A percentile compares a stretch with the other conserved stretches of the same genome.
Conservation (phyloP, 2,113 vertebrate genomes). For the Zeus faber region DNA sequence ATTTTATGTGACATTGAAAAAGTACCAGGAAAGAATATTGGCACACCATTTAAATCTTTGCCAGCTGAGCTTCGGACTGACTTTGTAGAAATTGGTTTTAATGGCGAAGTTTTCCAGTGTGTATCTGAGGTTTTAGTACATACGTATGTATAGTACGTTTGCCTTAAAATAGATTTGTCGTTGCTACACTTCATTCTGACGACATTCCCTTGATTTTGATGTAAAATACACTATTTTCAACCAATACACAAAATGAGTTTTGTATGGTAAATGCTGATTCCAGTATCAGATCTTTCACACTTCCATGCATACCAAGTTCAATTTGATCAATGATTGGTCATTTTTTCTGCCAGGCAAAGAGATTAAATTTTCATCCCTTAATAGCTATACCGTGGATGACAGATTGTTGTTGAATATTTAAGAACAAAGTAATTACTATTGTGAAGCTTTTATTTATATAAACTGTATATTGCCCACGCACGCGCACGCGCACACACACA, state of each 20-base stretch:
- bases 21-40: neutral
- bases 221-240: neutral
- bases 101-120: neutral
- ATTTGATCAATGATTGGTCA: too few relatives aligned
- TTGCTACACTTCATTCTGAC: constrained; percentile 1
- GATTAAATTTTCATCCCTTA: neutral
- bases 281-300: neutral
- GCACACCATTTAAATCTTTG: neutral
- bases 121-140: neutral
- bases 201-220: neutral
- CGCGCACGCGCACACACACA: too few relatives aligned
- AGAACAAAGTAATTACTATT: too few relatives aligned
- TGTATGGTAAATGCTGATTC: neutral
- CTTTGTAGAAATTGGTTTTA: neutral
- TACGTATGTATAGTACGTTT: neutral
- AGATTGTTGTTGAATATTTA: neutral
- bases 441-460: too few relatives aligned
- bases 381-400: too few relatives aligned
- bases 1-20: constrained; percentile 1
- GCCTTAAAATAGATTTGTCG: neutral
- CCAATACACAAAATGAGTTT: neutral
- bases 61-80: neutral
- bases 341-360: neutral
- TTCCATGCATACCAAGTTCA: neutral
- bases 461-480: too few relatives aligned